Evolutionary conservation across 2,888 invertebrate species (phyloP).

Genomic region (Metacarcinus magister): DNA sequence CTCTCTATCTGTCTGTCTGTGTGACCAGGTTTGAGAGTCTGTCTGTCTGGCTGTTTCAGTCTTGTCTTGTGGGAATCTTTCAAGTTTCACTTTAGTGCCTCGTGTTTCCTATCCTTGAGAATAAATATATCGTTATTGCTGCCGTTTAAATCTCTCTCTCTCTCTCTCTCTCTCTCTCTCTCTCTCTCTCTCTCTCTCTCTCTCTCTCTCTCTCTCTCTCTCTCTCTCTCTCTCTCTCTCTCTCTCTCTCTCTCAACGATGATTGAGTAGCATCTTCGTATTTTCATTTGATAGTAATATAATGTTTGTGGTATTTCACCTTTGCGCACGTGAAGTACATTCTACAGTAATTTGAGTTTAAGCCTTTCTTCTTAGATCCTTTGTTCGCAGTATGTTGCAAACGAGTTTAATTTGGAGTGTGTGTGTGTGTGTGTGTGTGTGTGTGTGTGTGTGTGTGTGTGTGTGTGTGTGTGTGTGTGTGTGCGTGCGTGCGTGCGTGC

Average conservation of each 20-base stretch:
- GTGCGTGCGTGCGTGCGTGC: slow-evolving; percentile 45
- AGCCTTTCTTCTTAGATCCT: background rate
- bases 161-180: slow-evolving; percentile 49
- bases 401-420: background rate
- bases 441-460: slow-evolving; percentile 54
- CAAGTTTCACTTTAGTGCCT: background rate
- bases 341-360: background rate
- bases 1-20: background rate
- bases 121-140: background rate
- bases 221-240: slow-evolving; percentile 53
- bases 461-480: slow-evolving; percentile 57
- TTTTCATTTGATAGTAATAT: background rate
- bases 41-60: background rate
- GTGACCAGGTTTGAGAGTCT: background rate
- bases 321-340: background rate
- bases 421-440: slow-evolving; percentile 34
- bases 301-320: background rate
- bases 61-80: background rate
- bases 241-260: background rate
- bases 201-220: slow-evolving; percentile 53
- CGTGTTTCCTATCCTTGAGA: background rate
- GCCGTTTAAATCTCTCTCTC: slow-evolving; percentile 20
- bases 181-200: slow-evolving; percentile 52
- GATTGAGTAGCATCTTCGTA: background rate
- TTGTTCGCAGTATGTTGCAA: background rate